phyloP scores from a whole-genome alignment of 2,113 vertebrate genomes.

The Esox niger region DNA sequence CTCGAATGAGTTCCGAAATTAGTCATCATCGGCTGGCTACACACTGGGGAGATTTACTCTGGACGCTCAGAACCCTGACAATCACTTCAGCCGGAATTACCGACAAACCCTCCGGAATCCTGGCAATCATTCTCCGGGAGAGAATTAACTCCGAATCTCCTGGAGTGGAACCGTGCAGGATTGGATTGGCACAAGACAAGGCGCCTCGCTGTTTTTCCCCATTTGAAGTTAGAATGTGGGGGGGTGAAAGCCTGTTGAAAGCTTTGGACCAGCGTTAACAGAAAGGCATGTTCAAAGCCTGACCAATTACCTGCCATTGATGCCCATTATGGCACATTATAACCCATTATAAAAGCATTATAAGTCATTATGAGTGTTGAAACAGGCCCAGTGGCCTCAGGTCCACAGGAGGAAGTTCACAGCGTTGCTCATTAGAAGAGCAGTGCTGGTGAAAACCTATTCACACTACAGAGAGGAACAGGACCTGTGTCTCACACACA shows the following conservation, averaged over 20 bases:
- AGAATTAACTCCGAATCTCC: conserved; percentile 63
- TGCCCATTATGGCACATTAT: conserved; percentile 45
- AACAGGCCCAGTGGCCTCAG: background rate
- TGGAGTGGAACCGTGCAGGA: conserved; percentile 60
- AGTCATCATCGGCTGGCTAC: conserved; percentile 43
- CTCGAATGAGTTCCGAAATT: conserved; percentile 46
- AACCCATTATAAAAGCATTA: conserved; percentile 47
- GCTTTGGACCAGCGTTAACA: conserved; percentile 47
- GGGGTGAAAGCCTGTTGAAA: conserved; percentile 40
- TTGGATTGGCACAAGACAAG: conserved; percentile 60
- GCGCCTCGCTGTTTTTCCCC: conserved; percentile 32
- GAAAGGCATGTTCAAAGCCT: conserved; percentile 45
- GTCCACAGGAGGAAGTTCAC: background rate
- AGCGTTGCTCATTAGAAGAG: background rate
- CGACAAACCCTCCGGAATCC: conserved; percentile 48
- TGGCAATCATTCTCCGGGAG: conserved; percentile 52
- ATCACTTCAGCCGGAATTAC: conserved; percentile 53
- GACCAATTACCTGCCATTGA: conserved; percentile 48
- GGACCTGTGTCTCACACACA: too few relatives aligned
- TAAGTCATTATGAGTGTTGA: conserved; percentile 5
- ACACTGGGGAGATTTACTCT: conserved; percentile 40
- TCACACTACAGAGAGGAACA: too few relatives aligned
- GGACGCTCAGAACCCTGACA: conserved; percentile 48
- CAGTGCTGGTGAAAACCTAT: background rate
- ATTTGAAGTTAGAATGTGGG: conserved; percentile 53